Evolutionary conservation across 2,888 invertebrate genomes (phyloP), one percentile per base, ranked within the genome.

Genomic region (Chrysolina oricalcia): DNA sequence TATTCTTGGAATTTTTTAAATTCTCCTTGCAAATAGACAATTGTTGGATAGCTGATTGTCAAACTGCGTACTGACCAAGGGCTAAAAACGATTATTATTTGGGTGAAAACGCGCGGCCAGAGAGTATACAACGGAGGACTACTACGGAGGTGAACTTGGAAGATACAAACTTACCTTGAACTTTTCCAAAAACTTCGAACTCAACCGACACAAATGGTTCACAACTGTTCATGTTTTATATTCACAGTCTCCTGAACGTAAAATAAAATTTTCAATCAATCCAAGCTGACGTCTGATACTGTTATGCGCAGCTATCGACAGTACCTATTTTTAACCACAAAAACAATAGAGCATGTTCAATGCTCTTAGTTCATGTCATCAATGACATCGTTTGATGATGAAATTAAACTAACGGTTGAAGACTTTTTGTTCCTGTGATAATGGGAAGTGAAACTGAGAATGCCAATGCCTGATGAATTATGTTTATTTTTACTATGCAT

Each of bases 131-230:
- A 1, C 40, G 40, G 17, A 13, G 17, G 17, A 6, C 48, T 48
- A 15, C 15, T 15, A 46, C 13, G n/a, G 15, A n/a, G n/a, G n/a
- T 35, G 35, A 43, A 43, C 43, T 3, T 43, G 15, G 21, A 13
- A 11, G 11, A 19, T 64, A 9, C 21, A 48, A 64, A 84, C 88
- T 88, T 89, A 96, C 97, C 97, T 93, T 97, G 97, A 48, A 97
- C 97, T 89, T 95, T 94, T 73, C 97, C 97, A 86, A 92, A 96
- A 75, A 97, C 96, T 89, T 97, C 97, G 87, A 97, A 97, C 85
- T 97, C 97, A 56, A 96, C 95, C 50, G 96, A 95, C 59, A 94
- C 93, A 81, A 95, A 89, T 72, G 91, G 90, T 83, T 92, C 92
- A 76, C 90, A 89, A 43, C 80, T 80, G 70, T 66, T 80, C 78